phyloP scores from a whole-genome alignment of 2,797 vertebrate genomes.

The Peromyscus nudipes region DNA sequence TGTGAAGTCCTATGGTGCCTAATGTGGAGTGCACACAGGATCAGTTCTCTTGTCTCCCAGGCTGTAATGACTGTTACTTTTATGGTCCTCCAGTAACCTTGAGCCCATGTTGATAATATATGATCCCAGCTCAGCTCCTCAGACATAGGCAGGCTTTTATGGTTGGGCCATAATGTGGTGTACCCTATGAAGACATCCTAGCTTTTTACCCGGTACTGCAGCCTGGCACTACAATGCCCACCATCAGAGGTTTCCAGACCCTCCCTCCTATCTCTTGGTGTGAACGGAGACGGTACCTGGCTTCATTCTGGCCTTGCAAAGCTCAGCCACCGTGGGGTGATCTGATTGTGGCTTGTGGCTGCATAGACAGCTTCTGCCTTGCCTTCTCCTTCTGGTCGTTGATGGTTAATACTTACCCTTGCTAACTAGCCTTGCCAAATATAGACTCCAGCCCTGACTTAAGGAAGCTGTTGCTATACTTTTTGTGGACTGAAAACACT shows the following conservation, averaged over 20 bases:
- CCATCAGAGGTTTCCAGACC: not conserved
- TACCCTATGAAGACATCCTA: not conserved
- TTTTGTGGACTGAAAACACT: conserved; percentile 63
- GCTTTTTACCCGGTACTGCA: not conserved
- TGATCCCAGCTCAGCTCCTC: not conserved
- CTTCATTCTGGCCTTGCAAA: not conserved
- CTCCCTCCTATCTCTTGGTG: not conserved
- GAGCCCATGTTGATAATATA: not conserved
- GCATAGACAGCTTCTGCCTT: no score
- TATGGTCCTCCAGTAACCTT: no score
- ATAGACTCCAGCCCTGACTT: conserved; percentile 11
- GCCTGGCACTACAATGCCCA: not conserved
- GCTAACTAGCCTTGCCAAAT: conserved; percentile 15
- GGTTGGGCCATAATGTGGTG: not conserved
- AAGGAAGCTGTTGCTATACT: conserved; percentile 47
- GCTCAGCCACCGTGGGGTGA: not conserved
- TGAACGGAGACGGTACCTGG: not conserved
- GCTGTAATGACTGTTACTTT: not conserved
- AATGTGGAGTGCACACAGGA: not conserved
- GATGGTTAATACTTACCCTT: not conserved
- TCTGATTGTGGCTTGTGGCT: not conserved
- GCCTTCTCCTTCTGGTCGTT: not conserved
- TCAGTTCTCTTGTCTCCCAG: not conserved
- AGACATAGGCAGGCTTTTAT: not conserved
- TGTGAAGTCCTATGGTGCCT: fast-evolving